A percentile compares a stretch with the other conserved stretches of the same genome.
phyloP scores from a whole-genome alignment of 2,888 invertebrate species.

The Tupiocoris notatus region DNA sequence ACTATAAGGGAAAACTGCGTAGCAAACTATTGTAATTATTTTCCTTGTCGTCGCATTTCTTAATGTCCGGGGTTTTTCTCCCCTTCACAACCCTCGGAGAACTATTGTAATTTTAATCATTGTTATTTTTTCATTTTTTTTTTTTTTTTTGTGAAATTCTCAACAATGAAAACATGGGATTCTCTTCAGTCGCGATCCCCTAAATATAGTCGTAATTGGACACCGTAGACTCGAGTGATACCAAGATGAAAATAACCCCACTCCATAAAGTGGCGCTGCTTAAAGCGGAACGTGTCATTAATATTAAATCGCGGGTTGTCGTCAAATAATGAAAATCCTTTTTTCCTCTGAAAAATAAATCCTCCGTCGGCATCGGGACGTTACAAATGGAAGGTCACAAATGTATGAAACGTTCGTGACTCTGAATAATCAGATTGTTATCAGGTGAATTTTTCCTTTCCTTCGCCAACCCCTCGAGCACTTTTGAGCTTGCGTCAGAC shows the following conservation, averaged over 20 bases:
- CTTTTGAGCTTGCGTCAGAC: background rate
- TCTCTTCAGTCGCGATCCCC: too few species aligned
- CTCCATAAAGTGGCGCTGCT: background rate
- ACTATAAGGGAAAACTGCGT: too few species aligned
- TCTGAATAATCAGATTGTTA: slow-evolving; percentile 28
- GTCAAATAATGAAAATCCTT: slow-evolving; percentile 31
- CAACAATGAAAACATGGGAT: too few species aligned
- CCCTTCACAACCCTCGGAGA: too few species aligned
- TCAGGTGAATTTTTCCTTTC: background rate
- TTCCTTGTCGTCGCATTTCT: too few species aligned
- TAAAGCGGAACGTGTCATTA: slow-evolving; percentile 31
- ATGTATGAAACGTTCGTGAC: slow-evolving; percentile 23
- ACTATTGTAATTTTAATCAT: too few species aligned
- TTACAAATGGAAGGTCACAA: slow-evolving; percentile 1
- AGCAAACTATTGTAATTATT: too few species aligned
- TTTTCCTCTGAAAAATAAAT: background rate
- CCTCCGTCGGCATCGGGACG: background rate
- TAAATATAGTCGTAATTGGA: background rate
- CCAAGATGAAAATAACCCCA: background rate
- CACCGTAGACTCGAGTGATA: background rate
- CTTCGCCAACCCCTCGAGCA: background rate
- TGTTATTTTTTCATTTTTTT: too few species aligned
- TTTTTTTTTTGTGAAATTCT: too few species aligned
- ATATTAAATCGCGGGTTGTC: slow-evolving; percentile 30
- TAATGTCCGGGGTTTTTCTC: too few species aligned